Conservation (phyloP, 64 coral and sea anemone genomes). For the Trachythela sp. region DNA sequence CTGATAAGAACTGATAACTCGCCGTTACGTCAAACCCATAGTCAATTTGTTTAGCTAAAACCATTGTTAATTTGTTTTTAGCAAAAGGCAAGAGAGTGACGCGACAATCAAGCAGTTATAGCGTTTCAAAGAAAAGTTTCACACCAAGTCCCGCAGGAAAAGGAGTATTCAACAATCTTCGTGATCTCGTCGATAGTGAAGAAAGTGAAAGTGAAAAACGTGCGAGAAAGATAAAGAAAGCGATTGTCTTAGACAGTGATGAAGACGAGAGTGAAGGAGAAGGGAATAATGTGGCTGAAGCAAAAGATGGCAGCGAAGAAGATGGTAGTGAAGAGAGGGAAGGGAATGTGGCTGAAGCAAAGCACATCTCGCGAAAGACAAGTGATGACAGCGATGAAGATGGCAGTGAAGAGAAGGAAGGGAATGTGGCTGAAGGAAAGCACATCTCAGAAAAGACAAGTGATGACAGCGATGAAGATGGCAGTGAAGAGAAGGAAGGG, state of each 20-base stretch:
- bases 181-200: background rate
- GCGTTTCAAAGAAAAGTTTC: background rate
- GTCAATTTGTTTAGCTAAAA: too few relatives aligned
- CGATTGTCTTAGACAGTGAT: background rate
- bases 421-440: background rate
- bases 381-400: background rate
- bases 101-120: background rate
- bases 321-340: background rate
- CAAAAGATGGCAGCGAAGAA: background rate
- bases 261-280: background rate
- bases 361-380: too few relatives aligned
- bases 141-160: background rate
- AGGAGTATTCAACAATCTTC: background rate
- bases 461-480: background rate
- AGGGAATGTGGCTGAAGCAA: background rate
- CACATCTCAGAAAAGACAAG: too few relatives aligned
- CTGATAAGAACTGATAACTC: too few relatives aligned
- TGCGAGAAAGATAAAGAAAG: background rate
- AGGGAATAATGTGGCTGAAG: background rate
- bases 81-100: background rate
- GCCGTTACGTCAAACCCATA: too few relatives aligned
- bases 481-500: background rate
- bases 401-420: background rate
- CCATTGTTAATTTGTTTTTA: too few relatives aligned
- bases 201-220: background rate